phyloP scores from a whole-genome alignment of 2,888 invertebrate species.

The Odontothrips loti region DNA sequence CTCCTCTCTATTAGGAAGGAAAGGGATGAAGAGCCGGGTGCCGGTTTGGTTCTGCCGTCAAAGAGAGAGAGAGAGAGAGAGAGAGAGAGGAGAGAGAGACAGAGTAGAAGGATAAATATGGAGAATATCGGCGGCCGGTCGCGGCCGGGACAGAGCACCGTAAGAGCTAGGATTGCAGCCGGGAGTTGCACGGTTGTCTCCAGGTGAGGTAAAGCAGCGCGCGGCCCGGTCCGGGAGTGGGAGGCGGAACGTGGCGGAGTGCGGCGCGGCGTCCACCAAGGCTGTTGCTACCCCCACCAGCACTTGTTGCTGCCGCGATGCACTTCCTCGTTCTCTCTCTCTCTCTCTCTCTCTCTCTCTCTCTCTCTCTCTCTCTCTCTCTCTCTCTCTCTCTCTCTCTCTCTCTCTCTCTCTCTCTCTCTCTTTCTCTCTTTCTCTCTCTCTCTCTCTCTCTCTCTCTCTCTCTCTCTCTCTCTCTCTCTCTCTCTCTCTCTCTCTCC shows the following conservation, averaged over 20 bases:
- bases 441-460: neutral
- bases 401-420: neutral
- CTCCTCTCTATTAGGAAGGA: too few species aligned
- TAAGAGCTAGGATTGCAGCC: too few species aligned
- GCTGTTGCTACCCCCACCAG: neutral
- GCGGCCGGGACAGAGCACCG: too few species aligned
- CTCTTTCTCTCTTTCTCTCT: neutral
- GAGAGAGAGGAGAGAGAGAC: too few species aligned
- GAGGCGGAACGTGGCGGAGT: neutral
- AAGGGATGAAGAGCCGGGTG: too few species aligned
- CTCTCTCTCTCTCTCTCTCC: neutral
- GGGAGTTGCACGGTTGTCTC: too few species aligned
- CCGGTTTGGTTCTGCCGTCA: too few species aligned
- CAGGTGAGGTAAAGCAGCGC: too few species aligned
- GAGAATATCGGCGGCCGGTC: too few species aligned
- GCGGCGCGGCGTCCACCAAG: neutral
- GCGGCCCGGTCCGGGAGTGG: neutral
- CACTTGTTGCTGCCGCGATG: neutral
- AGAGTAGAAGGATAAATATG: too few species aligned
- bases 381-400: neutral
- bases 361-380: too few species aligned
- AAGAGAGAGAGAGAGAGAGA: too few species aligned
- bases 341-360: neutral
- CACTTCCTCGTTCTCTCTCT: slow-evolving; percentile 4
- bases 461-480: neutral